phyloP scores from a whole-genome alignment of 2,797 vertebrate genomes.

The Pampus argenteus region DNA sequence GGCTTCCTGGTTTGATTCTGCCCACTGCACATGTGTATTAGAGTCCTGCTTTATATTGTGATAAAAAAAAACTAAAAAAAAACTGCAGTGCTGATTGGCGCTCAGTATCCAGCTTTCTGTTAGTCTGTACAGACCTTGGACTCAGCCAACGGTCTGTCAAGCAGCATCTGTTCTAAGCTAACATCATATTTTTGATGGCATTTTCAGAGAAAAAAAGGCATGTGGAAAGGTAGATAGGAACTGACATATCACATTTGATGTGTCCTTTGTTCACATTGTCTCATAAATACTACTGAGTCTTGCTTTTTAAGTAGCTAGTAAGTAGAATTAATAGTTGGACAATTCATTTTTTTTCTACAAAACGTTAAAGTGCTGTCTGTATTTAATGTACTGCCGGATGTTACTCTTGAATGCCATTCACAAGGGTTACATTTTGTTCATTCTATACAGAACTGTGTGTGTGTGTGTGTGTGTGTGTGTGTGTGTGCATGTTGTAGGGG shows the following conservation, averaged over 20 bases:
- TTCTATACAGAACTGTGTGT: neutral
- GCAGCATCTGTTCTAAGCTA: no score
- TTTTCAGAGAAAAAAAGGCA: neutral
- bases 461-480: constrained; percentile 9
- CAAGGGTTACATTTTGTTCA: neutral
- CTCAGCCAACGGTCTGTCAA: no score
- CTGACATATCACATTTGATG: neutral
- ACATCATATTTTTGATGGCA: no score
- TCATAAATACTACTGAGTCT: neutral
- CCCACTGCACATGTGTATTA: no score
- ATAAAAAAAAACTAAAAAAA: no score
- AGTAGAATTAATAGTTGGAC: neutral
- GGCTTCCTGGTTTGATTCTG: no score
- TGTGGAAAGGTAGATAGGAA: neutral
- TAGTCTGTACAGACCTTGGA: no score
- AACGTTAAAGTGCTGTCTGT: neutral
- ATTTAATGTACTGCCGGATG: neutral
- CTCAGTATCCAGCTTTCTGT: no score
- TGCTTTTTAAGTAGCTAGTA: neutral
- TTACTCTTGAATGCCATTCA: neutral
- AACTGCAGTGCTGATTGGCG: no score
- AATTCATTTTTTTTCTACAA: neutral
- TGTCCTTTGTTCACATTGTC: neutral
- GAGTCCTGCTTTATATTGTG: no score
- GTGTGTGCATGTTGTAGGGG: constrained; percentile 1